Conservation (phyloP, 2,113 vertebrate genomes). For the Guaruba guarouba region DNA sequence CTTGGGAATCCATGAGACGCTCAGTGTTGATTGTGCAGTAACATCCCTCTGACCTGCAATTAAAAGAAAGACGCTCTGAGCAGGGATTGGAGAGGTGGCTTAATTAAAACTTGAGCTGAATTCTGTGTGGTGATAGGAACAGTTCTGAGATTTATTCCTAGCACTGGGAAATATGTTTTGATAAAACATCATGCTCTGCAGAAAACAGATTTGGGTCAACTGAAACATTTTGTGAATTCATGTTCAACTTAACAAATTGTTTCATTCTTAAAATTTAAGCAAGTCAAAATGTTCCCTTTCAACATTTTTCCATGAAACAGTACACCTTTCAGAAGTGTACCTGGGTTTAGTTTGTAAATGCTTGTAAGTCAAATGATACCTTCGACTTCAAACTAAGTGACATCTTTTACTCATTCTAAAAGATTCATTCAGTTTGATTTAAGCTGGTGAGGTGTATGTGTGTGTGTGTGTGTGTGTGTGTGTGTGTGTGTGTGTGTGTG, state of each 20-base stretch:
- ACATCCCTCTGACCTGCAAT: neutral
- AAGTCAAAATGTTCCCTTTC: conserved; percentile 38
- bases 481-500: no score
- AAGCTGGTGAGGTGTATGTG: fast-evolving
- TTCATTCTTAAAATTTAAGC: conserved; percentile 44
- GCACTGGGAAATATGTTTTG: neutral
- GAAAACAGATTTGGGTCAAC: conserved; percentile 61
- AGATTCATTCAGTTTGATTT: neutral
- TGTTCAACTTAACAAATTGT: conserved; percentile 23
- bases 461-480: no score
- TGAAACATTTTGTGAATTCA: conserved; percentile 19
- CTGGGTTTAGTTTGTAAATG: neutral
- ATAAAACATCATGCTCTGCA: neutral
- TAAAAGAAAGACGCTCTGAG: neutral
- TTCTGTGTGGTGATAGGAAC: neutral
- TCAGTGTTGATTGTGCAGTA: neutral
- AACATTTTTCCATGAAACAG: conserved; percentile 8
- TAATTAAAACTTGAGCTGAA: neutral
- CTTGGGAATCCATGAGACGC: neutral
- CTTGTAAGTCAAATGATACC: conserved; percentile 14
- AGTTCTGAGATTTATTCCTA: neutral
- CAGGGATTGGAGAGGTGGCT: neutral
- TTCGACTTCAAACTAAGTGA: neutral
- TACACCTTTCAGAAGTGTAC: conserved; percentile 18
- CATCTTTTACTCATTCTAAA: neutral